Percentiles rank a stretch among this genome's conserved stretches.
phyloP scores from a whole-genome alignment of 2,888 invertebrate species.

The Acrobasis consociella region DNA sequence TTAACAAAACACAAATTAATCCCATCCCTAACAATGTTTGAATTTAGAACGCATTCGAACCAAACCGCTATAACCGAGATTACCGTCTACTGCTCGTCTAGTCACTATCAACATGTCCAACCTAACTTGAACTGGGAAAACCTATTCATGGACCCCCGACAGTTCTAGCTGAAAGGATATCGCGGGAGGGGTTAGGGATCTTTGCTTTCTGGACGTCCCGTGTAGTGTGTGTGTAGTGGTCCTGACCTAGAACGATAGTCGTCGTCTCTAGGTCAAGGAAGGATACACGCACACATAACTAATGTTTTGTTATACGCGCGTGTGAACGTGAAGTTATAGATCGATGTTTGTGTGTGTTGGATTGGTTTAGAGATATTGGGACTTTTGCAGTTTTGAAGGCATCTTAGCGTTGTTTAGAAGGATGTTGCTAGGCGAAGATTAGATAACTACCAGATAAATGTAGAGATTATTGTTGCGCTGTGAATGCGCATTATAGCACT shows the following conservation, averaged over 20 bases:
- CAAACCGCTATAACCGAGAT: slow-evolving; percentile 30
- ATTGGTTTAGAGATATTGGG: slow-evolving; percentile 2
- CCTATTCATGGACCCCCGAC: slow-evolving; percentile 48
- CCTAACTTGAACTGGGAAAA: slow-evolving; percentile 43
- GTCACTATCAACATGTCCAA: slow-evolving; percentile 60
- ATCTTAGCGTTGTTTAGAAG: background rate
- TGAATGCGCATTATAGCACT: too few species aligned
- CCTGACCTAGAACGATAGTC: slow-evolving; percentile 80
- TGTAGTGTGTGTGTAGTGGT: slow-evolving; percentile 68
- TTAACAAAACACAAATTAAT: slow-evolving; percentile 22
- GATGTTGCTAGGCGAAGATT: too few species aligned
- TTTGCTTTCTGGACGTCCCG: slow-evolving; percentile 49
- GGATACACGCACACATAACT: slow-evolving; percentile 72
- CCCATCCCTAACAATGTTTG: slow-evolving; percentile 21
- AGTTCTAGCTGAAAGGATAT: slow-evolving; percentile 27
- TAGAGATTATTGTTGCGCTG: too few species aligned
- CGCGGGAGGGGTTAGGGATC: slow-evolving; percentile 43
- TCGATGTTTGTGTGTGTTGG: slow-evolving; percentile 9
- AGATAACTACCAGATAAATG: too few species aligned
- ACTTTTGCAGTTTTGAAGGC: background rate
- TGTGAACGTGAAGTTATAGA: background rate
- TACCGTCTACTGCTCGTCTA: slow-evolving; percentile 74
- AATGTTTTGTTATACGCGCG: slow-evolving; percentile 15
- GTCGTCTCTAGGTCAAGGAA: slow-evolving; percentile 79
- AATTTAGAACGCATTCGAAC: slow-evolving; percentile 21